phyloP scores from a whole-genome alignment of 2,113 vertebrate species.

The Bucco capensis region DNA sequence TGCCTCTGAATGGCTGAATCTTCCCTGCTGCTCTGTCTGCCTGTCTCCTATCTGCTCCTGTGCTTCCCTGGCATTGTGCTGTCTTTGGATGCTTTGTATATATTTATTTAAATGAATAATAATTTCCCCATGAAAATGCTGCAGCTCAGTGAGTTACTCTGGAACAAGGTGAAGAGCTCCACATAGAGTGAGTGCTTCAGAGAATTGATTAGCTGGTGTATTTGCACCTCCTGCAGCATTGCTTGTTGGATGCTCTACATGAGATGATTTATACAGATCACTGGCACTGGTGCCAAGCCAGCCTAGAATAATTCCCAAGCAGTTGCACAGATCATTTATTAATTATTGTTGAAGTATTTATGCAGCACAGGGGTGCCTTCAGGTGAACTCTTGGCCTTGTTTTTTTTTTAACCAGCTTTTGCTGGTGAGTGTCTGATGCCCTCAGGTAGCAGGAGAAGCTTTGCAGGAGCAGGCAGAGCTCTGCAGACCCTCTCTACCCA shows the following conservation, averaged over 20 bases:
- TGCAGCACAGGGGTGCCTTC: background rate
- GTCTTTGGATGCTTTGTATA: background rate
- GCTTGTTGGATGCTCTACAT: background rate
- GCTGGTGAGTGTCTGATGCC: background rate
- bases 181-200: rapidly evolving
- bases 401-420: background rate
- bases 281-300: background rate
- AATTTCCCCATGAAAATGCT: background rate
- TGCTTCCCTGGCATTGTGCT: background rate
- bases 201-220: background rate
- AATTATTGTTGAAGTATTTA: slow-evolving; percentile 11
- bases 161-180: background rate
- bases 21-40: background rate
- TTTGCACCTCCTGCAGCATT: background rate
- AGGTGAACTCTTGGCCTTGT: background rate
- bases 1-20: background rate
- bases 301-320: slow-evolving; percentile 7
- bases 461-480: background rate
- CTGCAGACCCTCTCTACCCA: background rate
- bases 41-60: background rate
- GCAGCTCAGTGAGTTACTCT: background rate
- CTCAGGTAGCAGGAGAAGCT: rapidly evolving
- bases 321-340: background rate
- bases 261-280: background rate
- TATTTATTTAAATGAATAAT: background rate